phyloP scores from a whole-genome alignment of 2,797 vertebrate species.

The Leptoclinus maculatus region DNA sequence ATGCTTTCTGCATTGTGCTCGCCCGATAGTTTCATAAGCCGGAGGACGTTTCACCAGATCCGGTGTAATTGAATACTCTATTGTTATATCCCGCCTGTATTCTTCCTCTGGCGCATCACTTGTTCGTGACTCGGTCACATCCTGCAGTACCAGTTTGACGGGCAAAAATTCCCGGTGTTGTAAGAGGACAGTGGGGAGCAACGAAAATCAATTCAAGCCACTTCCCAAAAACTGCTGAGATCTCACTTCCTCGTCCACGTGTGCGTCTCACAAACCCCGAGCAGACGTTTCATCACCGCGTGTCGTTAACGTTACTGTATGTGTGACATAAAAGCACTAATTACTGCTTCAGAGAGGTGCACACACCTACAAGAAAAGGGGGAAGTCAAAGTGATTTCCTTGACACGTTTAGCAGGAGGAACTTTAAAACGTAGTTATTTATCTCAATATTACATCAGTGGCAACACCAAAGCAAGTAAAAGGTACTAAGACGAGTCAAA shows the following conservation, averaged over 20 bases:
- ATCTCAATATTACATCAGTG: not conserved
- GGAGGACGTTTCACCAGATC: not conserved
- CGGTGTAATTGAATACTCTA: not conserved
- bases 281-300: not conserved
- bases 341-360: not conserved
- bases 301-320: not conserved
- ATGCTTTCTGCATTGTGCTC: not conserved
- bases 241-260: conserved; percentile 24
- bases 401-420: no score
- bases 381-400: not conserved
- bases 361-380: not conserved
- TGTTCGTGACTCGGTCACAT: not conserved
- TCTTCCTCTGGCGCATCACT: not conserved
- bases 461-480: not conserved
- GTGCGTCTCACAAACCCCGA: no score
- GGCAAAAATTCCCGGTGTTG: conserved; percentile 52
- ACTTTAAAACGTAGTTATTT: no score
- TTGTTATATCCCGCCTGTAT: not conserved
- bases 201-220: not conserved
- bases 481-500: not conserved
- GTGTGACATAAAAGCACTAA: not conserved
- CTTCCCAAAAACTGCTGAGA: not conserved
- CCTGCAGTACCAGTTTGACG: not conserved
- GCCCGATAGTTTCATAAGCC: not conserved
- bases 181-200: not conserved